Evolutionary conservation across 2,797 vertebrate species (phyloP), one percentile per base, ranked within the genome.

Genomic region (Hephaestus fuliginosus): DNA sequence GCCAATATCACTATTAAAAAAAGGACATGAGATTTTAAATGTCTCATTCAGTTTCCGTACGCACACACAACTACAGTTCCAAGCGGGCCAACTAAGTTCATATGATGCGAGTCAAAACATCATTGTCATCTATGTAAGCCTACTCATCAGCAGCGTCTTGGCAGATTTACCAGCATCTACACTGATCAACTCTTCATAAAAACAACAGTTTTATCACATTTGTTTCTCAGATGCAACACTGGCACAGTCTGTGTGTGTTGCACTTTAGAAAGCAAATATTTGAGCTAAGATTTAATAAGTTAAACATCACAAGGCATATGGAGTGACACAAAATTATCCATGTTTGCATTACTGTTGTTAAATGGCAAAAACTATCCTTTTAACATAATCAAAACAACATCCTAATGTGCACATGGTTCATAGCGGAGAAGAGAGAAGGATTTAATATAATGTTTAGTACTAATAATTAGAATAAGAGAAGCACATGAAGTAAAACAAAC

Each of bases 91-190:
- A 48, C 22, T 36, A 51, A 36, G 15, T 12, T 1, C n/a, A 39
- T 36, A 28, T 41, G 0, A 43, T 7, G 36, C 0, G 2, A 25
- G 48, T 43, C 6, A 43, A 11, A 52, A 43, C 17, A 67, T 2
- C 8, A 9, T 3, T 17, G 13, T 46, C 56, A 7, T 30, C 11
- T 5, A 33, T 22, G 9, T 41, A 63, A 13, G 22, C 14, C 2
- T 2, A 0, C 18, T n/a, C 49, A 62, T 14, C 5, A 2, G 10
- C 0, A 0, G 25, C 10, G 0, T 64, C 18, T 4, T 36, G 3
- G 17, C 4, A 22, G 2, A 5, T 39, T 73, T 44, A 36, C 22
- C 15, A 60, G 33, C 11, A 30, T 43, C 15, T n/a, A 48, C 13
- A 4, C 30, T 48, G 20, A n/a, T 56, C 39, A 33, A 15, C 17